Evolutionary conservation across 1,140 invertebrate species (phyloP).

Genomic region (Goniozus legneri): DNA sequence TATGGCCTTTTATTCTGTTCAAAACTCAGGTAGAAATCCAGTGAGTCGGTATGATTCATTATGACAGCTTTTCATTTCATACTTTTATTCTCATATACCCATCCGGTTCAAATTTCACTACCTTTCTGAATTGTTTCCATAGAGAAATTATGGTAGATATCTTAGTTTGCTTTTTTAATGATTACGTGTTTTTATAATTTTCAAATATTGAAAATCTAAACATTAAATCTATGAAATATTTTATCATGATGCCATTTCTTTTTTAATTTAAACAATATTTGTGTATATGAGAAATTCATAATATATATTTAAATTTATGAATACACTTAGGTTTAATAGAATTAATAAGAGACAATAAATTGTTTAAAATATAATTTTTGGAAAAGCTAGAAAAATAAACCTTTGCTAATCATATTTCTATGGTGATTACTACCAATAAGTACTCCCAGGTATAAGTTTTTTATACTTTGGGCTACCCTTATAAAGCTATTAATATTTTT

Average conservation of each 20-base stretch:
- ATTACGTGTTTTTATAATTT: constrained; percentile 1
- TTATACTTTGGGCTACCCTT: constrained; percentile 23
- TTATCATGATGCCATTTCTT: too few species aligned
- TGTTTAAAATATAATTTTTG: not conserved
- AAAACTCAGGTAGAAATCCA: constrained; percentile 42
- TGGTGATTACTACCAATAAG: constrained; percentile 32
- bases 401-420: constrained; percentile 33
- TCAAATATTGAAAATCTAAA: too few species aligned
- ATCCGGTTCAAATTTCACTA: constrained; percentile 29
- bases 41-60: constrained; percentile 42
- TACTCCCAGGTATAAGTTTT: constrained; percentile 18
- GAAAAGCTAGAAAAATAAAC: not conserved
- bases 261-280: too few species aligned
- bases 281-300: too few species aligned
- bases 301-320: too few species aligned
- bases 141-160: not conserved
- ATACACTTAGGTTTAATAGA: too few species aligned
- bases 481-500: constrained; percentile 38
- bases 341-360: too few species aligned
- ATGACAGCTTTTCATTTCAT: constrained; percentile 53
- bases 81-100: constrained; percentile 30
- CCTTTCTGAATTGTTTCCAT: not conserved
- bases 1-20: constrained; percentile 29
- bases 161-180: constrained; percentile 4
- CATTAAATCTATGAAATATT: too few species aligned